phyloP scores from a whole-genome alignment of 2,888 invertebrate genomes.

The Oxycera nigricornis region DNA sequence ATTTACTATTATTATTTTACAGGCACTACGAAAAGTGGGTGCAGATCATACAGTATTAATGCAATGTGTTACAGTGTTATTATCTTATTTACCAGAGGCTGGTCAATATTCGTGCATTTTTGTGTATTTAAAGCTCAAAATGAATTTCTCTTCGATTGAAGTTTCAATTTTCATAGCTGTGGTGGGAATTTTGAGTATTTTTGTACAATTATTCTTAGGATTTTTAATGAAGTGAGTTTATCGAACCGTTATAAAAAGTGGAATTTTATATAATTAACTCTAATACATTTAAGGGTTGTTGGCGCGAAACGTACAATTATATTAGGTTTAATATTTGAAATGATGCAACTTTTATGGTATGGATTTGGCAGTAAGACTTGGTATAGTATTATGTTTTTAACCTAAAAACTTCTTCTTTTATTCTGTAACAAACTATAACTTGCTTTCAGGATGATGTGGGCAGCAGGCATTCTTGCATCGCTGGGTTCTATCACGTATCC shows the following conservation, averaged over 20 bases:
- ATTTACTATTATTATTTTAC: conserved; percentile 45
- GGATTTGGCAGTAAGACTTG: conserved; percentile 95
- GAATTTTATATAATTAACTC: not conserved
- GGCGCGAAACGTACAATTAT: conserved; percentile 98
- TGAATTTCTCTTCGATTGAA: conserved; percentile 94
- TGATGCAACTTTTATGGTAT: conserved; percentile 96
- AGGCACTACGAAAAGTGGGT: conserved; percentile 88
- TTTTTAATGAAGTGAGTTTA: conserved; percentile 73
- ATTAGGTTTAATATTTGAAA: conserved; percentile 94
- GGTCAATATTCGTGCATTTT: conserved; percentile 99
- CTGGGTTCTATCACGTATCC: conserved; percentile 98
- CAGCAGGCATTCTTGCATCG: conserved; percentile 94
- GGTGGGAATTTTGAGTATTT: conserved; percentile 94
- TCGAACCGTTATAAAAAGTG: not conserved
- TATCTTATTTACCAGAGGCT: conserved; percentile 97
- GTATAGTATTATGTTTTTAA: conserved; percentile 67
- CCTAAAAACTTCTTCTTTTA: not conserved
- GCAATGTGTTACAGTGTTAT: conserved; percentile 95
- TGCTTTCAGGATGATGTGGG: conserved; percentile 94
- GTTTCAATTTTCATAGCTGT: conserved; percentile 98
- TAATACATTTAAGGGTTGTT: conserved; percentile 66
- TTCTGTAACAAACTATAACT: not conserved
- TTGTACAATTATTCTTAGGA: conserved; percentile 89
- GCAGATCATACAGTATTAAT: conserved; percentile 95
- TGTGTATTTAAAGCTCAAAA: conserved; percentile 96